These are phyloP conservation scores for Latrodectus elegans DNA, from an alignment of 2,888 invertebrate genomes.

Conservation along the genomic window DNA sequence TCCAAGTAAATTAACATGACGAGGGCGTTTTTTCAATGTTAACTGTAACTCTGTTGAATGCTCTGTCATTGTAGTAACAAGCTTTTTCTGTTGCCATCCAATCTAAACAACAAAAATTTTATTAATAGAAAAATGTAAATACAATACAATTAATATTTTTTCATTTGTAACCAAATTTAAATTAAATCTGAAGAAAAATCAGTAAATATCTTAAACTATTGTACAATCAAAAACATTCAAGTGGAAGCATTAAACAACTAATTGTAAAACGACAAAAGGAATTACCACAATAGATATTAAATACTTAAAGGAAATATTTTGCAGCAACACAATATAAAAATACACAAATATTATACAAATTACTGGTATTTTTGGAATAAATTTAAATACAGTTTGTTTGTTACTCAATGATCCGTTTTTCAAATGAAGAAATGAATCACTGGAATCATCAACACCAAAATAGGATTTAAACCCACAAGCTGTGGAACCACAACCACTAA, in stretches of 20 bases:
- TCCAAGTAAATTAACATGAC: constrained; percentile 84
- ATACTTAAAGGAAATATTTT: no score
- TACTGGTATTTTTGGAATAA: no score
- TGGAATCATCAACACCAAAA: no score
- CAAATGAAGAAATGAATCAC: no score
- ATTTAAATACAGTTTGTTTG: no score
- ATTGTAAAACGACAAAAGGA: no score
- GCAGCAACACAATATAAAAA: no score
- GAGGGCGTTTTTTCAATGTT: constrained; percentile 87
- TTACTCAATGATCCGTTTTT: no score
- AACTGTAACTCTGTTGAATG: constrained; percentile 87
- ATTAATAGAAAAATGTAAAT: background rate
- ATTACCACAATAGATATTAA: no score
- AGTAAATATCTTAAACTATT: background rate
- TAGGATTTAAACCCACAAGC: no score
- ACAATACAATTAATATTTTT: background rate
- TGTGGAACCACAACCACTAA: no score
- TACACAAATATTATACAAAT: no score
- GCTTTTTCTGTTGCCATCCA: constrained; percentile 88
- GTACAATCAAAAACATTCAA: background rate
- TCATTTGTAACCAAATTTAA: background rate
- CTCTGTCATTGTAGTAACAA: constrained; percentile 82
- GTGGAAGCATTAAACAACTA: background rate
- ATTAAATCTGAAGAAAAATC: background rate
- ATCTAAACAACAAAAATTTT: constrained; percentile 77